These are phyloP conservation scores for Tragelaphus oryx DNA, from an alignment of 2,797 vertebrate species.

Conservation along the genomic window DNA sequence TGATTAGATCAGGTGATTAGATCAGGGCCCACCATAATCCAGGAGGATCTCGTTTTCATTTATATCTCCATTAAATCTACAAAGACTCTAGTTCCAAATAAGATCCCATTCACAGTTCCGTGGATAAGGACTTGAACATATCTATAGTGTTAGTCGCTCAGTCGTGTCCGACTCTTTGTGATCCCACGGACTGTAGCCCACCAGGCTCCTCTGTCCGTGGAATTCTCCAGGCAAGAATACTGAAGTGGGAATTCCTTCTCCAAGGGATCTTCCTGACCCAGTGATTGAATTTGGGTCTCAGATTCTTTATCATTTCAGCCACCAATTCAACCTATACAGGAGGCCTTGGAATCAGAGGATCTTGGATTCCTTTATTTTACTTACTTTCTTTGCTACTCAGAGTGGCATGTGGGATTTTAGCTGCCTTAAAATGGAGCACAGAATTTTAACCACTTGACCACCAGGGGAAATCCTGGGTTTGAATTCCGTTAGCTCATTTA, in stretches of 20 bases:
- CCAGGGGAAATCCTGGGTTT: background rate
- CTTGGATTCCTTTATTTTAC: background rate
- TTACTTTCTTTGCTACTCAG: background rate
- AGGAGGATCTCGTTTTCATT: background rate
- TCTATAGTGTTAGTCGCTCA: background rate
- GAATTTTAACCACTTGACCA: background rate
- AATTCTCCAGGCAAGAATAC: background rate
- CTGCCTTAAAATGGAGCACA: background rate
- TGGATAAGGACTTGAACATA: background rate
- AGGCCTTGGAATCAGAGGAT: background rate
- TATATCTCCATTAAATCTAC: background rate
- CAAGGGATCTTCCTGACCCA: background rate
- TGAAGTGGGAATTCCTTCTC: background rate
- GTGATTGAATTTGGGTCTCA: background rate
- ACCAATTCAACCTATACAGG: background rate
- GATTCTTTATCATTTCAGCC: background rate
- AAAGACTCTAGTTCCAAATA: constrained; percentile 10
- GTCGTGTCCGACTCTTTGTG: rapidly evolving
- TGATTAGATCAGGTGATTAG: background rate
- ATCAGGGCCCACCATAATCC: background rate
- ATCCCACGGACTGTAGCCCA: background rate
- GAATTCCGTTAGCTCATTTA: background rate
- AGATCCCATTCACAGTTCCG: background rate
- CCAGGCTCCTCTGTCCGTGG: background rate
- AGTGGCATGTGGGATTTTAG: background rate